Conservation (phyloP, 2,113 vertebrate genomes). For the Girardinichthys multiradiatus region DNA sequence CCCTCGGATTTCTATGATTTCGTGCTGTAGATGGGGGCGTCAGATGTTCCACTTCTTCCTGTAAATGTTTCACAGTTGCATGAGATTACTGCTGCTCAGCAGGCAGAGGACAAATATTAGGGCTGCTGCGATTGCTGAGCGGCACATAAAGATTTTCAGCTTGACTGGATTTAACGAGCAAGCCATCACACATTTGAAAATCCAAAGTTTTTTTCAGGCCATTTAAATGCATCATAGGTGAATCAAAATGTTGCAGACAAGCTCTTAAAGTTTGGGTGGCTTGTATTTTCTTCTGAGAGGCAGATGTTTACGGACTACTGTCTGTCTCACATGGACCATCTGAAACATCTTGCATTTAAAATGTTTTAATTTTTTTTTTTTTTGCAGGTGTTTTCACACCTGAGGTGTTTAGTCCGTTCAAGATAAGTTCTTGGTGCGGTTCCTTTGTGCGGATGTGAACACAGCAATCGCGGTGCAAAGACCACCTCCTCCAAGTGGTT, state of each 20-base stretch:
- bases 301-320: too few species aligned
- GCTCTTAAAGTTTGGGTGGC: not conserved
- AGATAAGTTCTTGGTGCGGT: too few species aligned
- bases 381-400: too few species aligned
- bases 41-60: not conserved
- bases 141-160: not conserved
- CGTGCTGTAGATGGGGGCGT: not conserved
- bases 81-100: not conserved
- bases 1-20: not conserved
- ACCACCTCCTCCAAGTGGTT: too few species aligned
- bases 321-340: not conserved
- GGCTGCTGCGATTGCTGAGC: not conserved
- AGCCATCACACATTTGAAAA: not conserved
- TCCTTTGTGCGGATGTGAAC: too few species aligned
- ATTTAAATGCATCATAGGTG: not conserved
- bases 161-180: not conserved
- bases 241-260: too few species aligned
- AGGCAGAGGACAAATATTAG: not conserved
- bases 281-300: too few species aligned
- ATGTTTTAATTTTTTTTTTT: too few species aligned
- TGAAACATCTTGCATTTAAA: not conserved
- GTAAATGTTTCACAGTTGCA: not conserved
- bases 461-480: too few species aligned
- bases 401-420: too few species aligned
- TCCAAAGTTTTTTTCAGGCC: not conserved